Evolutionary conservation across 1,140 invertebrate genomes (phyloP).

Genomic region (Drosophila parabipectinata): DNA sequence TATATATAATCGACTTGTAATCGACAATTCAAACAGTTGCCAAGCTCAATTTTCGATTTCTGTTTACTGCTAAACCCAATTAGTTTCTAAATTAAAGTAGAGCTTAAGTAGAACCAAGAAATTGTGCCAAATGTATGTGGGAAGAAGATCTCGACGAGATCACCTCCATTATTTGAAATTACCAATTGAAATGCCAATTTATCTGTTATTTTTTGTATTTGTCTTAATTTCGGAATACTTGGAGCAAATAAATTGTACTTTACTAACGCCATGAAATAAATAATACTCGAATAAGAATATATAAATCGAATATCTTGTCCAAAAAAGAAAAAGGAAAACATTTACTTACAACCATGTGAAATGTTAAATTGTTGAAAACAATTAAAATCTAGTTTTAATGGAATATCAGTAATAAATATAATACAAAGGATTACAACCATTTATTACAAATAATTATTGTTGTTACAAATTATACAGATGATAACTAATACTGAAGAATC

Average conservation of each 20-base stretch:
- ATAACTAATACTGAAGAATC: constrained; percentile 33
- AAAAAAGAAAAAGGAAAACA: constrained; percentile 38
- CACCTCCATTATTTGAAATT: constrained; percentile 18
- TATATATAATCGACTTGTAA: constrained; percentile 10
- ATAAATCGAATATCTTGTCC: constrained; percentile 65
- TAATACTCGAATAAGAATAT: constrained; percentile 33
- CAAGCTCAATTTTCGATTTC: constrained; percentile 44
- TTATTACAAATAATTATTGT: constrained; percentile 74
- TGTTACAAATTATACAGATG: constrained; percentile 71
- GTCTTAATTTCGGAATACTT: constrained; percentile 12
- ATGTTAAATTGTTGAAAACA: constrained; percentile 78
- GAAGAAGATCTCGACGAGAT: constrained; percentile 11
- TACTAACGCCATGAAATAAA: constrained; percentile 33
- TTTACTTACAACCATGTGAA: constrained; percentile 76
- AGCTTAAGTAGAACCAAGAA: constrained; percentile 45
- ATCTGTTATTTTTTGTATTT: constrained; percentile 24
- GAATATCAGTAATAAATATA: constrained; percentile 60
- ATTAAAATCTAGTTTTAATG: constrained; percentile 71
- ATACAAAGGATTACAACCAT: constrained; percentile 58
- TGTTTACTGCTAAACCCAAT: constrained; percentile 4
- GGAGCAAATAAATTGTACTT: constrained; percentile 15
- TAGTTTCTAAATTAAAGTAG: constrained; percentile 26
- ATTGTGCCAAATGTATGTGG: constrained; percentile 47
- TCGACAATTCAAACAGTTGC: constrained; percentile 28
- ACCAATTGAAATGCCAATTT: constrained; percentile 43